Percentiles rank a stretch among this genome's conserved stretches.
Conservation (phyloP, 2,797 vertebrate species). For the Eupleurogrammus muticus region DNA sequence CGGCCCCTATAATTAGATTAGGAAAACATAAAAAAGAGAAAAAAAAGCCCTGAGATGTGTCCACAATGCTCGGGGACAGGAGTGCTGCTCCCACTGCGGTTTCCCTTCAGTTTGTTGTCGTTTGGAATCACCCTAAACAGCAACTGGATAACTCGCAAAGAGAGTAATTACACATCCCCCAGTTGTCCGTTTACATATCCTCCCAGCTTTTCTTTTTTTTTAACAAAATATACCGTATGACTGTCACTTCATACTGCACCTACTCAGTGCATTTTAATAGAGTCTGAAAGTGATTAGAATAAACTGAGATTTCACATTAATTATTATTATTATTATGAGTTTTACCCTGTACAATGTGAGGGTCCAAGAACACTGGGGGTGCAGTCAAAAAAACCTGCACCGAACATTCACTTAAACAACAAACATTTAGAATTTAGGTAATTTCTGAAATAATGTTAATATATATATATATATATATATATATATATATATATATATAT, state of each 20-base stretch:
- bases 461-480: no score
- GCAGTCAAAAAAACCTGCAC: no score
- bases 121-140: constrained; percentile 47
- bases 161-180: constrained; percentile 55
- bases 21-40: constrained; percentile 62
- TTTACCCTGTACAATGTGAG: no score
- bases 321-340: no score
- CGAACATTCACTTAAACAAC: no score
- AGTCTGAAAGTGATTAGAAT: background rate
- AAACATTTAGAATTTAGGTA: no score
- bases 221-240: background rate
- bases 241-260: background rate
- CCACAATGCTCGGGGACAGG: constrained; percentile 40
- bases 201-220: constrained; percentile 18
- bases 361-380: no score
- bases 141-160: constrained; percentile 45
- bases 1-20: constrained; percentile 79
- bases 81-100: constrained; percentile 34
- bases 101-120: constrained; percentile 60
- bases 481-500: no score
- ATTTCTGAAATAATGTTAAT: no score
- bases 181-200: constrained; percentile 59
- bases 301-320: background rate
- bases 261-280: background rate
- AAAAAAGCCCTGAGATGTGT: constrained; percentile 46